Evolutionary conservation across 2,797 vertebrate species (phyloP).

Genomic region (Miichthys miiuy): DNA sequence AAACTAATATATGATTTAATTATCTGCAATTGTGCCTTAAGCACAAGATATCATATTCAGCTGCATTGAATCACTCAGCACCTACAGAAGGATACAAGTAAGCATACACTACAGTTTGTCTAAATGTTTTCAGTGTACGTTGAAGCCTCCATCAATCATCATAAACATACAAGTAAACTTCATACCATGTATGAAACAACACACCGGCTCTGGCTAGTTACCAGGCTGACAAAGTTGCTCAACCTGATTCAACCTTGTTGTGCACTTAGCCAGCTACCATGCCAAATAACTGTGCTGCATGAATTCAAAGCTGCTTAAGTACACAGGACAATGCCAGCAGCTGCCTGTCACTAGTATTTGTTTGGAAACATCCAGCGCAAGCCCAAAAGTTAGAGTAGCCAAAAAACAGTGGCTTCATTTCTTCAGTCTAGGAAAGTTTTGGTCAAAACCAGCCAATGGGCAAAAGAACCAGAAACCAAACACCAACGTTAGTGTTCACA

Average conservation of each 20-base stretch:
- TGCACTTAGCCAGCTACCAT: neutral
- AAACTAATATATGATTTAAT: neutral
- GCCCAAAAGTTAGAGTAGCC: neutral
- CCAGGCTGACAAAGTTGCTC: slow-evolving; percentile 33
- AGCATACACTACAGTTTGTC: neutral
- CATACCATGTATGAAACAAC: neutral
- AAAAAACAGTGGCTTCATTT: neutral
- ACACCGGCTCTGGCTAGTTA: neutral
- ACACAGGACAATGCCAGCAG: neutral
- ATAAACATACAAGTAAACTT: neutral
- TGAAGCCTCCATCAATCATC: neutral
- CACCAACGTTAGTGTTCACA: neutral
- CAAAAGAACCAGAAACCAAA: neutral
- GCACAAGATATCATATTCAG: slow-evolving; percentile 1
- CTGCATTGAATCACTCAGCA: neutral
- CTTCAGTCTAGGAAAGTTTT: neutral
- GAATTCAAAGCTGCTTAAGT: slow-evolving; percentile 3
- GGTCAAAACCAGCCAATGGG: neutral
- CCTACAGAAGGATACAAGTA: neutral
- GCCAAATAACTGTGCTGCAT: neutral
- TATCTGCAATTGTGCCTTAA: slow-evolving; percentile 5
- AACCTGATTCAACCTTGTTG: slow-evolving; percentile 47
- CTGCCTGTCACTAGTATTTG: neutral
- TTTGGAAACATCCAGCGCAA: slow-evolving; percentile 21
- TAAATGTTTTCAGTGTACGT: neutral